phyloP scores from a whole-genome alignment of 2,888 invertebrate species.

The Eristalis pertinax region DNA sequence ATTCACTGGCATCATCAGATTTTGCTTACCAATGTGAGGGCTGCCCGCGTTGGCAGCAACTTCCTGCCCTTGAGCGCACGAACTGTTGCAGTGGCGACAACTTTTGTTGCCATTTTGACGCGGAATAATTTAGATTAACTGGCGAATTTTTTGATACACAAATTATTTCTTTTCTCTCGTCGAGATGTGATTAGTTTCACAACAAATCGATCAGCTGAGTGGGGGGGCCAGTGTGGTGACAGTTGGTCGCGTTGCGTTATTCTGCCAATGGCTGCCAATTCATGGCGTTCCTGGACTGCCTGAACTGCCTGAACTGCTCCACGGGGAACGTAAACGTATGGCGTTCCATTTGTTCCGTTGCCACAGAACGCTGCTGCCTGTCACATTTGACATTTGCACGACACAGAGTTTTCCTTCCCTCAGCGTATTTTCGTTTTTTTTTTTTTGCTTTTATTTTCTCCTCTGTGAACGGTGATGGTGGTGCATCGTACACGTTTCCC shows the following conservation, averaged over 20 bases:
- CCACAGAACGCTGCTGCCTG: background rate
- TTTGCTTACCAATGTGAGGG: constrained; percentile 85
- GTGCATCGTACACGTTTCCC: constrained; percentile 52
- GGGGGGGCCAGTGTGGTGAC: background rate
- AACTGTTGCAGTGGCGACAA: constrained; percentile 93
- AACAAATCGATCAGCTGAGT: constrained; percentile 68
- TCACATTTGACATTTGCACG: constrained; percentile 40
- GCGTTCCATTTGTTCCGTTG: background rate
- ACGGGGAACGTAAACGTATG: constrained; percentile 4
- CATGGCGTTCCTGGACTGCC: background rate
- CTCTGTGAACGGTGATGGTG: constrained; percentile 42
- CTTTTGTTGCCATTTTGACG: constrained; percentile 87
- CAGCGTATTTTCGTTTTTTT: background rate
- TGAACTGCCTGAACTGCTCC: background rate
- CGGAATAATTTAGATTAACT: constrained; percentile 35
- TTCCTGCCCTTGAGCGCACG: constrained; percentile 91
- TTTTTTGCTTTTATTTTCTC: constrained; percentile 55
- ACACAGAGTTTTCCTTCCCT: background rate
- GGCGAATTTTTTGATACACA: constrained; percentile 35
- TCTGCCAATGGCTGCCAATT: background rate
- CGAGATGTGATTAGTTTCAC: constrained; percentile 36
- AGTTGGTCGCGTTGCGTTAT: constrained; percentile 7
- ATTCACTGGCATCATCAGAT: background rate
- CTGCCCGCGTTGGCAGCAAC: constrained; percentile 91
- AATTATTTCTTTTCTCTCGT: background rate